Evolutionary conservation across 2,797 vertebrate genomes (phyloP), one percentile per base, ranked within the genome.

Genomic region (Chromobotia macracanthus): DNA sequence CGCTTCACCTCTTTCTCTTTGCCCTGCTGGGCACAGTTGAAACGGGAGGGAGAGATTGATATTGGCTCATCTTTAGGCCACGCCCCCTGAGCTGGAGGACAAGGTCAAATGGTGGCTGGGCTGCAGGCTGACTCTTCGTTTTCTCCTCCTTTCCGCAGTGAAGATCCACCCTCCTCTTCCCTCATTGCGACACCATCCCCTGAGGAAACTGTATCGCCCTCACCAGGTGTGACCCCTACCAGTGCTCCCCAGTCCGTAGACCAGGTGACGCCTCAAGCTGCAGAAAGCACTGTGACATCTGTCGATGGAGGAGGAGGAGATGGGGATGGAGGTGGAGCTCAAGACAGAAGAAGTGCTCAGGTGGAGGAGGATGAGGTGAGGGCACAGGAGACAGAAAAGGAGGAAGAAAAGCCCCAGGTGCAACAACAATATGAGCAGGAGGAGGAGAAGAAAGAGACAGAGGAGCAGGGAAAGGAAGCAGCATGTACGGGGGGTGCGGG

Each of bases 81-180:
- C 56, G 3, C 63, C 19, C 75, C 77, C 70, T 81, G 71, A 79
- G 38, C 74, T 79, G 77, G 79, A 83, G 69, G 82, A 82, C 89
- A 90, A 92, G 89, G 89, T 92, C 92, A 92, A 87, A 90, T 89
- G 84, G 89, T 90, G 88, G 80, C 89, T 87, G 85, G 91, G 90
- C 90, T 89, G 89, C 90, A 90, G 92, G 90, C 90, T 80, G 88
- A 95, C 91, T 92, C 91, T 94, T 92, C 91, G 74, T 94, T 94
- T 94, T 94, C 92, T 94, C 91, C 92, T 93, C 93, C 93, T 94
- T 93, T 94, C 92, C 91, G 91, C 93, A 94, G 93, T 90, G 93
- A 94, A 91, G 93, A 92, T 88, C 89, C 90, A 90, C 89, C 92
- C 85, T 87, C 87, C 68, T 89, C 90, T 75, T 88, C 91, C 44